Evolutionary conservation across 2,888 invertebrate species (phyloP).

Genomic region (Nymphalis polychloros): DNA sequence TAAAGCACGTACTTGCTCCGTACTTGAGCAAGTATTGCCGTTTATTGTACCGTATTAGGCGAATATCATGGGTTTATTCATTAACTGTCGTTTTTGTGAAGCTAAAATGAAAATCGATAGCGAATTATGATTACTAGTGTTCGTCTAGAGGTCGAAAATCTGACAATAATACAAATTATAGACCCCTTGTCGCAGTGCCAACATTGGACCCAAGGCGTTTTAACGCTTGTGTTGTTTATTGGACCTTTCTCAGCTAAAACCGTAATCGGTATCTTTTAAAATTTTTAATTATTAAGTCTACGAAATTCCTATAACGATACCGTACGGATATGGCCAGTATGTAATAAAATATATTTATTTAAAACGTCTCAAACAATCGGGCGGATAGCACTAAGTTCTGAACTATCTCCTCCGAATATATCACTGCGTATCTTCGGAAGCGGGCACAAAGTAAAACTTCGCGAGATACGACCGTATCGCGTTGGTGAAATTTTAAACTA

Average conservation of each 20-base stretch:
- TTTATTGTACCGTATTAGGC: slow-evolving; percentile 1
- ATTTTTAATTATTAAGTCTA: too few relatives aligned
- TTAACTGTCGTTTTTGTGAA: background rate
- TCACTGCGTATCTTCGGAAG: slow-evolving; percentile 44
- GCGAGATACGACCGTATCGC: slow-evolving; percentile 43
- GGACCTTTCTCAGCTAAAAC: too few relatives aligned
- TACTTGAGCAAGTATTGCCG: slow-evolving; percentile 9
- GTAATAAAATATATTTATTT: slow-evolving; percentile 31
- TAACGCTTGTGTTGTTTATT: too few relatives aligned
- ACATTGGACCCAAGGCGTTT: too few relatives aligned
- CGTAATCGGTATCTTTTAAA: too few relatives aligned
- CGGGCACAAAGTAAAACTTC: slow-evolving; percentile 44
- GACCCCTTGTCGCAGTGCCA: too few relatives aligned
- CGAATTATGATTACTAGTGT: too few relatives aligned
- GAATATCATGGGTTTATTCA: background rate
- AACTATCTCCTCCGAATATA: slow-evolving; percentile 45
- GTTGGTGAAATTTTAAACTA: slow-evolving; percentile 45
- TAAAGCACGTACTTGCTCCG: slow-evolving; percentile 25
- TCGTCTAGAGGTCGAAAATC: too few relatives aligned
- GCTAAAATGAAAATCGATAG: background rate
- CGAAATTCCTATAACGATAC: too few relatives aligned
- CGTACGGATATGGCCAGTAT: background rate
- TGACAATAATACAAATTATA: too few relatives aligned
- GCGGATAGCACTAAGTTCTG: slow-evolving; percentile 39
- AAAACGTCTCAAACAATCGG: slow-evolving; percentile 36